Evolutionary conservation across 2,888 invertebrate species (phyloP).

Genomic region (Globia sparganii): DNA sequence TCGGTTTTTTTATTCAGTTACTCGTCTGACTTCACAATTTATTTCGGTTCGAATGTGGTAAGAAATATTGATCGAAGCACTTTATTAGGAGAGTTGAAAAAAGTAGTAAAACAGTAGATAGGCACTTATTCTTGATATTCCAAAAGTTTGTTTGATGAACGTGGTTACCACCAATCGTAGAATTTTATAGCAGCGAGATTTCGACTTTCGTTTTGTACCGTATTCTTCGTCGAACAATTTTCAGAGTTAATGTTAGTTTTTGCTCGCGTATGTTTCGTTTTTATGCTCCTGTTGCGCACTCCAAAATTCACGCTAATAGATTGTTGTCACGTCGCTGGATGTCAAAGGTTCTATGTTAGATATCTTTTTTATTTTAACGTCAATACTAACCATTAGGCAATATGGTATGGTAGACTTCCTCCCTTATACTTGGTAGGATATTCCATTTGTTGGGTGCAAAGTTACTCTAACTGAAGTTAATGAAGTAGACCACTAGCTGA

Average conservation of each 20-base stretch:
- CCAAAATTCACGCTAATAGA: background rate
- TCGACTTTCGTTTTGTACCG: conserved; percentile 30
- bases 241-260: conserved; percentile 14
- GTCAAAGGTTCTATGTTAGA: background rate
- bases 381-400: background rate
- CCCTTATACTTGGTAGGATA: background rate
- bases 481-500: conserved; percentile 37
- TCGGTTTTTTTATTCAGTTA: conserved; percentile 28
- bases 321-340: background rate
- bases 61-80: conserved; percentile 52
- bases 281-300: conserved; percentile 14
- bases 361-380: background rate
- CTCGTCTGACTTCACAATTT: conserved; percentile 29
- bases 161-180: conserved; percentile 49
- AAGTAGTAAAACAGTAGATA: conserved; percentile 60
- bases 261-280: conserved; percentile 10
- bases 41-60: conserved; percentile 32
- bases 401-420: background rate
- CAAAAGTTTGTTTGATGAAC: conserved; percentile 61
- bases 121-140: conserved; percentile 52
- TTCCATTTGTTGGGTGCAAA: conserved; percentile 2
- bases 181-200: conserved; percentile 50
- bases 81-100: conserved; percentile 54
- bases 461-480: conserved; percentile 38
- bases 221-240: conserved; percentile 21